Evolutionary conservation across 2,113 vertebrate species (phyloP).

Genomic region (Sorex araneus): DNA sequence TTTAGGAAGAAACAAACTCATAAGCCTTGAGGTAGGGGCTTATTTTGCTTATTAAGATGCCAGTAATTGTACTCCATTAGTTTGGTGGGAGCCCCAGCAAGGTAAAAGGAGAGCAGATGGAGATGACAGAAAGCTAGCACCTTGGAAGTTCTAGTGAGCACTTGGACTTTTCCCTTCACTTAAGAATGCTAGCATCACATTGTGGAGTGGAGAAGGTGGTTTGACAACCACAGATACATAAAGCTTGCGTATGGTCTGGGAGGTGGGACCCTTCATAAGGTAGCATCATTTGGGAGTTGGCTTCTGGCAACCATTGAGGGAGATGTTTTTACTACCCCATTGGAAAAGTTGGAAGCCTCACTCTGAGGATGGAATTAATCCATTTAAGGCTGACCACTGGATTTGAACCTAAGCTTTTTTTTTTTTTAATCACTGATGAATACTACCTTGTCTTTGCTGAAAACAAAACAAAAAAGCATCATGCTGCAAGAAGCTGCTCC

Average conservation of each 20-base stretch:
- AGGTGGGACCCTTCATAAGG: not conserved
- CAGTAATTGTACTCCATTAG: not conserved
- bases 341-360: not conserved
- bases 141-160: not conserved
- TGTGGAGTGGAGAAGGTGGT: not conserved
- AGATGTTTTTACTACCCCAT: not conserved
- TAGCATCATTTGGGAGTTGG: conserved; percentile 18
- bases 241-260: not conserved
- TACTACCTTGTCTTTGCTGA: not conserved
- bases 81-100: too few species aligned
- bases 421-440: not conserved
- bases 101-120: accelerated
- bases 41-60: not conserved
- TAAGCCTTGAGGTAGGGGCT: too few species aligned
- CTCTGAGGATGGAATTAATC: not conserved
- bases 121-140: not conserved
- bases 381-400: not conserved
- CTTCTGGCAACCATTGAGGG: not conserved
- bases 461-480: not conserved
- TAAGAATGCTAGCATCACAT: not conserved
- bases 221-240: not conserved
- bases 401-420: not conserved
- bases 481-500: not conserved
- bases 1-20: not conserved
- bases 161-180: not conserved